Evolutionary conservation across 2,113 vertebrate genomes (phyloP), one percentile per base, ranked within the genome.

Genomic region (Todiramphus chloris): DNA sequence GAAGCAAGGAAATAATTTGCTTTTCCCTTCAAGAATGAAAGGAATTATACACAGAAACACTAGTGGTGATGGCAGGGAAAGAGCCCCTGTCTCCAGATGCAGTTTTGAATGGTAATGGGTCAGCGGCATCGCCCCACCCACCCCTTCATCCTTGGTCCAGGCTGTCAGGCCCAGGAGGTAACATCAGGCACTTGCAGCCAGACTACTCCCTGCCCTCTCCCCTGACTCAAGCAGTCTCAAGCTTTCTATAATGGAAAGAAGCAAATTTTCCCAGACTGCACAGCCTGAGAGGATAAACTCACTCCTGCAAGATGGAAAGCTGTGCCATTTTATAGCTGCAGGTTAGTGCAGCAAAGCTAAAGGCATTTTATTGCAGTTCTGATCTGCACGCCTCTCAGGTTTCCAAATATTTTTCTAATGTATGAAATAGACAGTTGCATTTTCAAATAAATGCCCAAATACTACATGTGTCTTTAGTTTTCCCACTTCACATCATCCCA

Each of bases 1-100:
- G 86, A 94, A 88, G 37, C 63, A 88, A 86, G 94, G 90, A 86
- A 96, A 80, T 58, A 83, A 94, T 90, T 87, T 92, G 25, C 46
- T 16, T 69, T 77, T 25, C 25, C 28, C 37, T 73, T 90, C 59
- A 50, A 89, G 76, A 89, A 86, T 5, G 44, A 33, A 87, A 70
- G 72, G 44, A 95, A 91, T 46, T 41, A 28, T 1, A 43, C 5
- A 50, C 33, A 90, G 87, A 60, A 93, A 62, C 44, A 33, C 13
- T 37, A 39, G 28, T 58, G 87, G 67, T 21, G 50, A 85, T 14
- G 50, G 88, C 68, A 66, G 67, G 66, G 86, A 23, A 46, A 55
- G 70, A 60, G 7, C 18, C 56, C 83, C 51, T 31, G 44, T 30
- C 17, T 83, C 39, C 31, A 68, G 66, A 51, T 13, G 25, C 28